Base-by-base conservation (phyloP, 2,888 invertebrate genomes). In the Hemaris fuciformis region DNA sequence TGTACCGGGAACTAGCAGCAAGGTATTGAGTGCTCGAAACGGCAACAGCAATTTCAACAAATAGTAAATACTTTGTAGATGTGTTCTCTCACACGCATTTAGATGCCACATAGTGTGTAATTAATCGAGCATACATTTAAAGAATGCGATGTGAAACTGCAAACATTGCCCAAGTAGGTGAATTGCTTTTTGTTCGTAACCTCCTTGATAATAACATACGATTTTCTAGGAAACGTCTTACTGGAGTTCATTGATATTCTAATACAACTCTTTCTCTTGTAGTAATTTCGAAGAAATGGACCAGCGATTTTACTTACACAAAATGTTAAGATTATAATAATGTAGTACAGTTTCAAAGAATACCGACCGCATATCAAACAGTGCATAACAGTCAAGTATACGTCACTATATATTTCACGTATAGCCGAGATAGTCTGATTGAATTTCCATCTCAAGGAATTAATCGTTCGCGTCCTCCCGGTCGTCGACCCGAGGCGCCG, bases 401-500 rank as follows among this genome's bases (percentile, higher is more conserved):
- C 18, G 53, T 42, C 53, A 41, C 41, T 23, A 25, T 22, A 64
- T 63, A 42, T 64, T 63, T 61, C n/a, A 65, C 62, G 27, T 53
- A 53, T 18, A 18, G 8, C 18, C 18, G 4, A 23, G 18, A 53
- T 64, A 64, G 62, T 64, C 68, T 72, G 72, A 72, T 73, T 73
- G 61, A 71, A 72, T 65, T 69, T 67, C 70, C 65, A 66, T 66
- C 65, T 60, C 66, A 68, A 70, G 72, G 74, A 81, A 76, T 78
- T 76, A 81, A 83, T 80, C 70, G 71, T 75, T 74, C 63, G 75
- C 71, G 74, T 80, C 71, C 72, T 77, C 70, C 43, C 72, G 86
- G 83, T 84, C 87, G 78, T 76, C 75, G 87, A 88, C 85, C 82
- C 75, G 65, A 69, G 79, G 75, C 82, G 82, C 79, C 79, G 71